A percentile compares a stretch with the other conserved stretches of the same genome.
Conservation (phyloP, 2,888 invertebrate genomes). For the Amphipyra tragopoginis region DNA sequence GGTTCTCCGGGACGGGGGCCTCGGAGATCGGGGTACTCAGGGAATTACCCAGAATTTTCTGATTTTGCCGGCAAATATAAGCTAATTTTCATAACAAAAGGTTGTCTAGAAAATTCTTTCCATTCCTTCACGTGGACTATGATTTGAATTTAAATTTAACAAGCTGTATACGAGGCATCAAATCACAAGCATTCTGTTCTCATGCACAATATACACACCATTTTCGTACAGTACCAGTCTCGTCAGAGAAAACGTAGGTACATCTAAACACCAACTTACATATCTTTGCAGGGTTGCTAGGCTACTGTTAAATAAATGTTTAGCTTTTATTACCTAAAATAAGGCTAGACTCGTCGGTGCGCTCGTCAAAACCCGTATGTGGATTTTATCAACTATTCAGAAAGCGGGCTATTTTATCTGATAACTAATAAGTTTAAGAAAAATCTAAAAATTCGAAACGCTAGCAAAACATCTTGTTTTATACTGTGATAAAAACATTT, state of each 20-base stretch:
- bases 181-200: conserved; percentile 16
- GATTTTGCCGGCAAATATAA: not conserved
- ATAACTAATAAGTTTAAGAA: no score
- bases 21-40: no score
- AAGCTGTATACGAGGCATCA: conserved; percentile 4
- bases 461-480: no score
- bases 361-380: no score
- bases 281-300: conserved; percentile 4
- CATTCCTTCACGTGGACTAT: not conserved
- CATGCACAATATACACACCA: conserved; percentile 33
- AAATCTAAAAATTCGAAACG: no score
- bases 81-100: not conserved
- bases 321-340: no score
- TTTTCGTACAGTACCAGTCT: conserved; percentile 15
- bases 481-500: no score
- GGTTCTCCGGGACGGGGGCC: no score
- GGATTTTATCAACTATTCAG: no score
- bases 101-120: not conserved
- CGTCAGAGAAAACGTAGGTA: conserved; percentile 14
- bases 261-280: conserved; percentile 16
- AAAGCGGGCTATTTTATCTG: no score
- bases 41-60: not conserved
- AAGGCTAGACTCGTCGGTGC: no score
- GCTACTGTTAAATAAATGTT: no score
- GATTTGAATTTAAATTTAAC: conserved; percentile 2